Evolutionary conservation across 2,797 vertebrate genomes (phyloP).

Genomic region (Erethizon dorsatum): DNA sequence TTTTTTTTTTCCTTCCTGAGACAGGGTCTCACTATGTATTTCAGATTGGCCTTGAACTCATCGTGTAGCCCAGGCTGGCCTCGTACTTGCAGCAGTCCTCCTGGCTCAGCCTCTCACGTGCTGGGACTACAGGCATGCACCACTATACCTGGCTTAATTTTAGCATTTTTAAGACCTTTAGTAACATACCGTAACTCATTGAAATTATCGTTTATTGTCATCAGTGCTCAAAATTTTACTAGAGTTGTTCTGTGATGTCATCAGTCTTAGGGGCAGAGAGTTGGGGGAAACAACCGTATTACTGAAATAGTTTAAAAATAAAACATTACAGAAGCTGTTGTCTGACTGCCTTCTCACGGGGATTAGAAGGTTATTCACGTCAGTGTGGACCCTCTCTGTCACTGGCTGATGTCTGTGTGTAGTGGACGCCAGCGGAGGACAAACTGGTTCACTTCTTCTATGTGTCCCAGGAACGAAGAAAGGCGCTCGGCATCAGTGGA

Average conservation of each 20-base stretch:
- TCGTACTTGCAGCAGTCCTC: background rate
- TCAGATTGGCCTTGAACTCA: background rate
- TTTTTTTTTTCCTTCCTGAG: background rate
- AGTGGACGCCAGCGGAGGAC: background rate
- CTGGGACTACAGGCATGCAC: background rate
- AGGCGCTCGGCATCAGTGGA: conserved; percentile 92
- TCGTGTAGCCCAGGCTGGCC: background rate
- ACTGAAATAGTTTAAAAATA: background rate
- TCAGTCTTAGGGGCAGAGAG: background rate
- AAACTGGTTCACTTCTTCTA: background rate
- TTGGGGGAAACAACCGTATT: background rate
- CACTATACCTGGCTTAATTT: background rate
- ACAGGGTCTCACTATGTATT: background rate
- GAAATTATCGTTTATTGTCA: background rate
- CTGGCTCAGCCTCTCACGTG: background rate
- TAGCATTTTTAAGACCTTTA: background rate
- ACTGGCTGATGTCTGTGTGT: background rate
- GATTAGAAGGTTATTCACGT: background rate
- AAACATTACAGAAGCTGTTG: background rate
- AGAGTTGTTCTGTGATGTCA: background rate
- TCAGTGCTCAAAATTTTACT: background rate
- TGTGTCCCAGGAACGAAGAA: conserved; percentile 85
- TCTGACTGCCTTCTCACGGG: background rate
- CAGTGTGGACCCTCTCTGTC: background rate
- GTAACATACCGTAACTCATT: background rate